phyloP scores from a whole-genome alignment of 2,797 vertebrate genomes.

The Valencia hispanica region DNA sequence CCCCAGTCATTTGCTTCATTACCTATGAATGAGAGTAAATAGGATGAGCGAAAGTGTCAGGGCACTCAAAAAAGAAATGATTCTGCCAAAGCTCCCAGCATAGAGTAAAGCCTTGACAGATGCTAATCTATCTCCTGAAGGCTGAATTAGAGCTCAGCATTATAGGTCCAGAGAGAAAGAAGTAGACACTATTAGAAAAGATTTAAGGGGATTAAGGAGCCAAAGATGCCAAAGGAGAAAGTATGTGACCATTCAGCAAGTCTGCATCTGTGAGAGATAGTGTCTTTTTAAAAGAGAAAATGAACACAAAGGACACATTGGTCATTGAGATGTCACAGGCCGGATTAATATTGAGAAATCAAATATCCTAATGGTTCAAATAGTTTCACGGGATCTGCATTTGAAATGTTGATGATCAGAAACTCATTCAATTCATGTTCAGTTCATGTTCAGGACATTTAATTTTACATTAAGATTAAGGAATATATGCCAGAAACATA shows the following conservation, averaged over 20 bases:
- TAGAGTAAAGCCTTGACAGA: constrained; percentile 53
- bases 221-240: constrained; percentile 15
- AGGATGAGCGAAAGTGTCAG: constrained; percentile 62
- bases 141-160: constrained; percentile 60
- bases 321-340: constrained; percentile 26
- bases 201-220: constrained; percentile 29
- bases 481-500: neutral
- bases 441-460: neutral
- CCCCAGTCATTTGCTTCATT: constrained; percentile 58
- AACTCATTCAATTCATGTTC: neutral
- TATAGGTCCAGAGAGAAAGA: constrained; percentile 29
- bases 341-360: constrained; percentile 10
- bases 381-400: constrained; percentile 15
- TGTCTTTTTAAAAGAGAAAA: constrained; percentile 9
- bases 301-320: constrained; percentile 21
- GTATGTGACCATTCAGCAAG: neutral
- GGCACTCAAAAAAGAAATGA: constrained; percentile 39
- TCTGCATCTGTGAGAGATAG: neutral
- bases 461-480: neutral
- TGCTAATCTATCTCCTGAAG: constrained; percentile 63
- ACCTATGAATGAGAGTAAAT: constrained; percentile 67
- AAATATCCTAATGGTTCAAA: constrained; percentile 3
- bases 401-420: too few relatives aligned
- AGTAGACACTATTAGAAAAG: constrained; percentile 18
- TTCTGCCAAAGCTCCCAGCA: constrained; percentile 54